Base-by-base conservation (phyloP, 2,113 vertebrate species). In the Sylvia atricapilla region DNA sequence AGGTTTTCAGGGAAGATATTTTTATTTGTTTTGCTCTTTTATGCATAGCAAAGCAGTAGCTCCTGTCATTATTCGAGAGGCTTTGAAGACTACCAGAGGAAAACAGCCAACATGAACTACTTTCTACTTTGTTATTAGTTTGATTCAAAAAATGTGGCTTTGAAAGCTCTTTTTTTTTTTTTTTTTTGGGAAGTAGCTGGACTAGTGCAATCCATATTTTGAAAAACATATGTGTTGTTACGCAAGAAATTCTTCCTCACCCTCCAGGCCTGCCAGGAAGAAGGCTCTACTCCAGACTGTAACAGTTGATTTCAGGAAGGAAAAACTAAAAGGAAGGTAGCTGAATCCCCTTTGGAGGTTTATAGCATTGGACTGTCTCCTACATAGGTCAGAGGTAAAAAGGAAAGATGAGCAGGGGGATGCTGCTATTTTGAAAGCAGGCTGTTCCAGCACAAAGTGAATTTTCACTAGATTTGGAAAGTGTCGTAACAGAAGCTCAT, bases 1-100 rank as follows among this genome's bases (percentile, higher is more conserved):
- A 55, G 6, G 13, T 74, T 95, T 87, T 78, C 69, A 91, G 31
- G 35, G 31, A 90, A 53, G 72, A n/a, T 95, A 73, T 89, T 89
- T 95, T 94, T 77, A 50, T 84, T 91, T 92, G 35, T 80, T 90
- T 90, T 94, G 37, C 46, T 85, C 87, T 52, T 93, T 79, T 88
- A 80, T 84, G 74, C 68, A 93, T 81, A 74, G 69, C n/a, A 85
- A 78, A 95, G n/a, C 64, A 72, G 78, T 87, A 73, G 46, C 68
- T 95, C 33, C 79, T 95, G 95, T 84, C 94, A 69, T 64, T 76
- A 28, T 69, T 62, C 89, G 91, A 93, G 87, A 93, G 35, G 59
- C 80, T 97, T 95, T 93, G 89, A 95, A 94, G 79, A 73, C n/a
- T 78, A 23, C 24, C 49, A 84, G 49, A 79, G 47, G 50, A 84